Evolutionary conservation across 2,888 invertebrate genomes (phyloP).

Genomic region (Adelognathus sp.): DNA sequence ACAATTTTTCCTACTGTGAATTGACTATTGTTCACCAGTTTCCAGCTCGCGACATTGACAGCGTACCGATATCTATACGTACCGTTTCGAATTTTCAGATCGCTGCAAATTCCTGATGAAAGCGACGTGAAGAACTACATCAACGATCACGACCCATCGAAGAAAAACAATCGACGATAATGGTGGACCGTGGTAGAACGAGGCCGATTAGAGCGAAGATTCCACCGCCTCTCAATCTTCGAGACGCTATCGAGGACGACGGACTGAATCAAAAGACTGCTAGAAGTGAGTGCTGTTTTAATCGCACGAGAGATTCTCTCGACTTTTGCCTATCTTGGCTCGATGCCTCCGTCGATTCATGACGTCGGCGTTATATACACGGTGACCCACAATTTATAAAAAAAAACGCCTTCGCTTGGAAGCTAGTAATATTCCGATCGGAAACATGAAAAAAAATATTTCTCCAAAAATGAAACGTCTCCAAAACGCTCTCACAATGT

Average conservation of each 20-base stretch:
- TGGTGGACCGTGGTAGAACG: conserved; percentile 70
- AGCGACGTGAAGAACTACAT: conserved; percentile 11
- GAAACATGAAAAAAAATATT: too few relatives aligned
- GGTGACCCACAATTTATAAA: too few relatives aligned
- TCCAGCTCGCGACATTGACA: neutral
- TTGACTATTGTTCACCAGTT: too few relatives aligned
- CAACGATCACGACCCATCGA: neutral
- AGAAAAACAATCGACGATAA: conserved; percentile 49
- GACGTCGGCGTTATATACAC: neutral
- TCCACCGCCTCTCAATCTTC: conserved; percentile 71
- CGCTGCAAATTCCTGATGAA: neutral
- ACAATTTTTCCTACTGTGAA: too few relatives aligned
- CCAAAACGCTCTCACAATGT: too few relatives aligned
- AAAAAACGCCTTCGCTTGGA: too few relatives aligned
- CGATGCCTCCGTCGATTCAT: neutral
- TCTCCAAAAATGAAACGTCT: too few relatives aligned
- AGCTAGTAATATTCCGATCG: too few relatives aligned
- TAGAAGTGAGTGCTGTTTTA: conserved; percentile 71
- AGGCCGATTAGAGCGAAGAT: conserved; percentile 69
- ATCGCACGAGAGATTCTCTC: neutral
- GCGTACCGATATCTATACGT: neutral
- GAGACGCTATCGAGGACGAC: conserved; percentile 72
- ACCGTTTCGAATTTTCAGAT: neutral
- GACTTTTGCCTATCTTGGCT: neutral
- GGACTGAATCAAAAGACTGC: conserved; percentile 75